Base-by-base conservation (phyloP, 2,113 vertebrate genomes). In the Monopterus albus region DNA sequence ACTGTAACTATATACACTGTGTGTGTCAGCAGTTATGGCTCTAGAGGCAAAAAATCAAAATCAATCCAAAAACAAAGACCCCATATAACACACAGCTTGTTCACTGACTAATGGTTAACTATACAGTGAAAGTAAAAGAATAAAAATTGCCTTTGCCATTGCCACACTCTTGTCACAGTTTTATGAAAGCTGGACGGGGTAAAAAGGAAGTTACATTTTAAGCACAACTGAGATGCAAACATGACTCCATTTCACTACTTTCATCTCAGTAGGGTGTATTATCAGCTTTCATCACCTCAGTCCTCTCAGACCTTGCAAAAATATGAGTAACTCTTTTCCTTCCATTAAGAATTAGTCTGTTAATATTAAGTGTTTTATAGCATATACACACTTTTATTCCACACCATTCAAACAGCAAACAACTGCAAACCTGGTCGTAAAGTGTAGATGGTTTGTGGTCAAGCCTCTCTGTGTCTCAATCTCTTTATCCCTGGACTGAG, bases 401-500 rank as follows among this genome's bases (percentile, higher is more conserved):
- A 20, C 36, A 28, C 26, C 28, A 51, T 56, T 78, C 55, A 68
- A 78, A 82, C 42, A 33, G 57, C 49, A 82, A 79, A 72, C 56
- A 76, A 80, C 70, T 65, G 46, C 29, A 67, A 74, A 71, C 73
- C 71, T 62, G 73, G 72, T 70, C 66, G 77, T 74, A 72, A 79
- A 85, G 79, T 65, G 50, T 71, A 39, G 60, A 73, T 53, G 68
- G 38, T 82, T 81, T 81, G 64, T 58, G 82, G 84, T 79, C 79
- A 75, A 88, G 86, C 75, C 79, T 87, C 79, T 86, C 68, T 80
- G 52, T 78, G 79, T 53, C 67, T 83, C 74, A 87, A 82, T 87
- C 72, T 78, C 81, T 84, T 88, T 83, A 89, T 87, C 83, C 87
- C 72, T 83, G 79, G 74, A 77, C 79, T 80, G 83, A 87, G 75